phyloP scores from a whole-genome alignment of 2,888 invertebrate genomes.

The Cephus pulcher region DNA sequence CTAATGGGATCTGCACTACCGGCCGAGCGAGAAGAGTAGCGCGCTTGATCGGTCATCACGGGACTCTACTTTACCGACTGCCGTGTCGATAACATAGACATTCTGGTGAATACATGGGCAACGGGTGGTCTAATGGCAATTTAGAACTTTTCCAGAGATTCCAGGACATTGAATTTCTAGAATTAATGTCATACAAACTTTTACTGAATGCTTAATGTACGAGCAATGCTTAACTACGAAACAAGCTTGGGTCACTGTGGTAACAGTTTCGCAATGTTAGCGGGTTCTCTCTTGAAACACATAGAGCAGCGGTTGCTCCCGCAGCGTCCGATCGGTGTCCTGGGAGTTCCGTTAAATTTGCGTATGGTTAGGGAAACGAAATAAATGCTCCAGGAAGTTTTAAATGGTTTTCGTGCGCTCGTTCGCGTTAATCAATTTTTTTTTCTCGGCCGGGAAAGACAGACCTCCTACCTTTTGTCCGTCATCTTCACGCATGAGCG shows the following conservation, averaged over 20 bases:
- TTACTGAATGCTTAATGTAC: neutral
- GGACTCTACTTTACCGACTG: neutral
- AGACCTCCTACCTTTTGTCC: neutral
- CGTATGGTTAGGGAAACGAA: neutral
- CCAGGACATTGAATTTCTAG: neutral
- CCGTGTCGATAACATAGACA: neutral
- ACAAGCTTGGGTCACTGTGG: neutral
- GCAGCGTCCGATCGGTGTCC: no score
- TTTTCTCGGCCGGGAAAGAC: neutral
- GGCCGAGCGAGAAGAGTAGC: neutral
- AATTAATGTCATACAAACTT: neutral
- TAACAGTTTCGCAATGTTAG: neutral
- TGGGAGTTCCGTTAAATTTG: neutral
- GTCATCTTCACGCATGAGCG: neutral
- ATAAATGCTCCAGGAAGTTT: neutral
- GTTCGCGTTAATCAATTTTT: neutral
- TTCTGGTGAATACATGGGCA: neutral
- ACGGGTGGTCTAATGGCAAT: neutral
- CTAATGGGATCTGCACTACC: neutral
- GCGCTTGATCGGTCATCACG: fast-evolving
- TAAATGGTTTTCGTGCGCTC: neutral
- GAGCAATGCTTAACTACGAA: neutral
- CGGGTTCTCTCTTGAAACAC: neutral
- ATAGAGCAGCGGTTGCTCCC: neutral
- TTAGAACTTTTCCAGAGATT: neutral